Evolutionary conservation across 2,113 vertebrate species (phyloP).

Genomic region (Melanerpes formicivorus): DNA sequence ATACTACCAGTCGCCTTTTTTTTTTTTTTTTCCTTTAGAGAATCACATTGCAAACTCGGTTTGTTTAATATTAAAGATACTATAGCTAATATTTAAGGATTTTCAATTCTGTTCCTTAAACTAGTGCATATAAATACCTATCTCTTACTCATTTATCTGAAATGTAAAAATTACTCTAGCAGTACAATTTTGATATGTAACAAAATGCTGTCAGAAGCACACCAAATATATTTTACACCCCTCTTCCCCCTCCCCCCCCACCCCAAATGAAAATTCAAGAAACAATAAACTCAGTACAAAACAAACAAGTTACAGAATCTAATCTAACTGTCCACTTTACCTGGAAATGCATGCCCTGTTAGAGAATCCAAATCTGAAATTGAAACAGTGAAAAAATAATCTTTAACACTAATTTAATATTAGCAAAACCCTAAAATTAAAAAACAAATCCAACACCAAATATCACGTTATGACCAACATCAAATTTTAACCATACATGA

Average conservation of each 20-base stretch:
- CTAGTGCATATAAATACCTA: background rate
- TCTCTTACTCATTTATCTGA: background rate
- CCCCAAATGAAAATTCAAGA: background rate
- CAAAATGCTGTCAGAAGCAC: background rate
- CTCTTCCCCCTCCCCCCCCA: background rate
- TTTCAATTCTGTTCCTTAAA: background rate
- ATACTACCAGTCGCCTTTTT: background rate
- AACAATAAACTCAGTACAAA: slow-evolving; percentile 2
- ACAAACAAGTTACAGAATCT: slow-evolving; percentile 39
- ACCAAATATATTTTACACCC: background rate
- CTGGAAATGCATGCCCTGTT: slow-evolving; percentile 75
- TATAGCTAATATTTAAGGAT: background rate
- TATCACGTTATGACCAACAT: background rate
- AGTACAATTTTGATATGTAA: background rate
- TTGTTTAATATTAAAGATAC: background rate
- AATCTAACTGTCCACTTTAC: slow-evolving; percentile 68
- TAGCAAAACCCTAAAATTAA: background rate
- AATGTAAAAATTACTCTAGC: background rate
- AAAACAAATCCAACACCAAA: background rate
- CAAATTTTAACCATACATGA: background rate
- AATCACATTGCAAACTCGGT: background rate
- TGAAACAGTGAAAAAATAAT: slow-evolving; percentile 63
- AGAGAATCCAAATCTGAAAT: slow-evolving; percentile 77
- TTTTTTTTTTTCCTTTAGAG: background rate
- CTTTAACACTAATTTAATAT: slow-evolving; percentile 55